These are phyloP conservation scores for Teleopsis dalmanni DNA, from an alignment of 1,140 invertebrate genomes.

Conservation along the genomic window DNA sequence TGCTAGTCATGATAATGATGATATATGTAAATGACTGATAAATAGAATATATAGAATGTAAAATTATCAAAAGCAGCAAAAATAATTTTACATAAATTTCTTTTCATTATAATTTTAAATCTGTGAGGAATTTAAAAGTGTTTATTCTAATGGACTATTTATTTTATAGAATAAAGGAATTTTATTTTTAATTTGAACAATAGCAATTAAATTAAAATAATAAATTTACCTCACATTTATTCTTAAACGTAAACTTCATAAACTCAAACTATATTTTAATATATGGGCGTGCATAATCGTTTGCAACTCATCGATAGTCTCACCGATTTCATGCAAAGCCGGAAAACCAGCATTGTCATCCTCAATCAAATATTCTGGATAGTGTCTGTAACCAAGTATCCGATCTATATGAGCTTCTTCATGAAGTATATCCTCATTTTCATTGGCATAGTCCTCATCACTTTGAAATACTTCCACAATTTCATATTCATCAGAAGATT, in stretches of 20 bases:
- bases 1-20: too few relatives aligned
- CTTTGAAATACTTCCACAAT: constrained; percentile 28
- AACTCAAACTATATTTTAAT: constrained; percentile 43
- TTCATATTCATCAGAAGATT: constrained; percentile 26
- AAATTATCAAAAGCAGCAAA: too few relatives aligned
- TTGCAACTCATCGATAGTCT: constrained; percentile 43
- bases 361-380: constrained; percentile 39
- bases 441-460: constrained; percentile 26
- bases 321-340: constrained; percentile 41
- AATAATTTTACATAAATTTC: too few relatives aligned
- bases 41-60: too few relatives aligned
- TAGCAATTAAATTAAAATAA: too few relatives aligned
- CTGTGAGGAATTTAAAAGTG: too few relatives aligned
- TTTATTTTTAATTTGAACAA: too few relatives aligned
- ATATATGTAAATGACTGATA: too few relatives aligned
- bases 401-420: constrained; percentile 3
- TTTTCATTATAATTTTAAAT: too few relatives aligned
- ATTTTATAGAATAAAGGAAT: too few relatives aligned
- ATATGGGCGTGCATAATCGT: constrained; percentile 42
- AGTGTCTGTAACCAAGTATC: constrained; percentile 30
- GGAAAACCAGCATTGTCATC: constrained; percentile 38
- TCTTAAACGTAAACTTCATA: too few relatives aligned
- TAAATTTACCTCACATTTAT: constrained; percentile 2
- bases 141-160: too few relatives aligned
- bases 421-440: constrained; percentile 25